A percentile compares a stretch with the other conserved stretches of the same genome.
phyloP scores from a whole-genome alignment of 2,797 vertebrate species.

The Mionectes olivaceus region DNA sequence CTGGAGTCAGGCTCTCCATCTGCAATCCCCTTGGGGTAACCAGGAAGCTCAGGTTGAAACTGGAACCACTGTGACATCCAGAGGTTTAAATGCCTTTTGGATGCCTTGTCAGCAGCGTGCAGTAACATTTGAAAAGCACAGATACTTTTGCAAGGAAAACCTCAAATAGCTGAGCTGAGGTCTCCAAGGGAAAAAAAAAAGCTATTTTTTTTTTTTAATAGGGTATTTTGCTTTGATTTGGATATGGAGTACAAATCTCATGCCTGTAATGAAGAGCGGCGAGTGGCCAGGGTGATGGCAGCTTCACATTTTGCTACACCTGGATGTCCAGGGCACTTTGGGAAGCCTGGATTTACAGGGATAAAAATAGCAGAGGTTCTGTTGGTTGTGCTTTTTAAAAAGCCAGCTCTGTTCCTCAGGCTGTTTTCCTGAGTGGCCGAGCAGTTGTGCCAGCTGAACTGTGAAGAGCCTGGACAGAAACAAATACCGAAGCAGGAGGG shows the following conservation, averaged over 20 bases:
- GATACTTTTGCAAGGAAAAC: not conserved
- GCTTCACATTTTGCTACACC: not conserved
- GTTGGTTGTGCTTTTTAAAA: not conserved
- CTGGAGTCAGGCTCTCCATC: not conserved
- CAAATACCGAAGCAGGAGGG: constrained; percentile 46
- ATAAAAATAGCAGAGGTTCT: not conserved
- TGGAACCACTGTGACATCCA: not conserved
- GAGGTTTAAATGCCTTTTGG: not conserved
- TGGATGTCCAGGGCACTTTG: not conserved
- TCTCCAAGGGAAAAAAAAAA: not conserved
- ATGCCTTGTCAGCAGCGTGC: not conserved
- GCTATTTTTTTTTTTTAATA: not conserved
- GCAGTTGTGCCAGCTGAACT: constrained; percentile 36
- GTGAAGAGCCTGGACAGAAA: constrained; percentile 29
- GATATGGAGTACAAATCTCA: not conserved
- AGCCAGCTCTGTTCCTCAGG: not conserved
- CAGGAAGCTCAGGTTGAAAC: not conserved
- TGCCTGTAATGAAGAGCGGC: not conserved
- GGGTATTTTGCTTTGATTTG: not conserved
- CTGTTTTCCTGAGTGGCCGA: not conserved
- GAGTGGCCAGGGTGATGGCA: not conserved
- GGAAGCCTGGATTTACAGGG: not conserved
- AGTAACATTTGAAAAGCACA: not conserved
- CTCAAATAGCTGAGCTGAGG: not conserved
- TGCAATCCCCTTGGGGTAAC: not conserved